A percentile compares a stretch with the other conserved stretches of the same genome.
Evolutionary conservation across 2,113 vertebrate genomes (phyloP).

Genomic region (Cyprinodon brontotheroides): DNA sequence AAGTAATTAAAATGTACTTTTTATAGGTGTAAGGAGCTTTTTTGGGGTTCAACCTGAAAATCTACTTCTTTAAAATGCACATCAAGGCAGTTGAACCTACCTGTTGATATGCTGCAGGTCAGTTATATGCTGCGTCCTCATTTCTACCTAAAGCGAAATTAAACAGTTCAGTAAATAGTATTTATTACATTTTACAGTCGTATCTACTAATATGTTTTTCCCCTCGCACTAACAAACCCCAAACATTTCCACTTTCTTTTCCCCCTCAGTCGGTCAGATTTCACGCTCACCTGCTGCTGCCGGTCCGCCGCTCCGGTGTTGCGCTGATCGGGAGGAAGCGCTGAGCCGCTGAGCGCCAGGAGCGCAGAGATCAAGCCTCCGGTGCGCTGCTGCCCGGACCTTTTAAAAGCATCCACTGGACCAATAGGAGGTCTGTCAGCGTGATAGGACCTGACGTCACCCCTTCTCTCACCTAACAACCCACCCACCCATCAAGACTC

Average conservation of each 20-base stretch:
- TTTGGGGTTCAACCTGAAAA: not conserved
- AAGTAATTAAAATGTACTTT: conserved; percentile 3
- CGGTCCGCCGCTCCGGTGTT: conserved; percentile 7
- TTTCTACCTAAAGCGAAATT: conserved; percentile 1
- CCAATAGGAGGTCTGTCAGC: conserved; percentile 72
- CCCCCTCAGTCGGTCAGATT: not conserved
- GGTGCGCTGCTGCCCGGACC: conserved; percentile 52
- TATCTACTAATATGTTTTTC: not conserved
- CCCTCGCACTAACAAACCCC: too few species aligned
- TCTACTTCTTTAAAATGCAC: not conserved
- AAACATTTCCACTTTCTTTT: not conserved
- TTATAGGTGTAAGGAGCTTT: not conserved
- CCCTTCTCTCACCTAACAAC: conserved; percentile 8
- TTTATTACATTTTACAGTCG: too few species aligned
- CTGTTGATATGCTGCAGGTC: conserved; percentile 54
- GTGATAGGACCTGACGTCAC: conserved; percentile 71
- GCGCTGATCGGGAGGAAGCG: not conserved
- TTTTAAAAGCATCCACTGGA: conserved; percentile 71
- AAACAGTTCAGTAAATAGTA: not conserved
- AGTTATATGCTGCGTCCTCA: not conserved
- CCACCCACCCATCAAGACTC: not conserved
- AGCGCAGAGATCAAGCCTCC: conserved; percentile 31
- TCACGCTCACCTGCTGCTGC: conserved; percentile 44
- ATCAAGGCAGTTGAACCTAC: conserved; percentile 36
- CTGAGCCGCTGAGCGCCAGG: conserved; percentile 9